Conservation (phyloP, 2,888 invertebrate species). For the Taphrorychus bicolor region DNA sequence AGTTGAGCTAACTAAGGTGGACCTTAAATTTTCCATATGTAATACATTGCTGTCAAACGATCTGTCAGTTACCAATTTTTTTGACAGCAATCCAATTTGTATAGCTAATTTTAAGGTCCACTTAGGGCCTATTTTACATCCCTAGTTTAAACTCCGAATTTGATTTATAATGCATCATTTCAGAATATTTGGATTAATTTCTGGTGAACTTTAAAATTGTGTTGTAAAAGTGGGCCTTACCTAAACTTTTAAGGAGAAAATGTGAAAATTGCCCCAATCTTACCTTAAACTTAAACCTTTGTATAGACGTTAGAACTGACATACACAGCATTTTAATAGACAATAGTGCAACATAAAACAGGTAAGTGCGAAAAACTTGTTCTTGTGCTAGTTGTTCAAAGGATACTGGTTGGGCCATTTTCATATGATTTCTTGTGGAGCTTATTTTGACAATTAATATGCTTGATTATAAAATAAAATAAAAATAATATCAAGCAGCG, state of each 20-base stretch:
- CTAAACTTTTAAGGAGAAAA: not conserved
- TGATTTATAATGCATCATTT: no score
- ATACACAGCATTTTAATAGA: slow-evolving; percentile 57
- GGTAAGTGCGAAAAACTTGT: slow-evolving; percentile 53
- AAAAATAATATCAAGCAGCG: not conserved
- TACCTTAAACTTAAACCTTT: slow-evolving; percentile 55
- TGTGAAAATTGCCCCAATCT: slow-evolving; percentile 25
- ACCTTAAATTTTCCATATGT: no score
- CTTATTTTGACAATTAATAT: not conserved
- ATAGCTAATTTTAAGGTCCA: no score
- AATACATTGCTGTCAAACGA: no score
- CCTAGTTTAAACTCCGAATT: no score
- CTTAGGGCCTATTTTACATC: no score
- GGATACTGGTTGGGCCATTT: slow-evolving; percentile 28
- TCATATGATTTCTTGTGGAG: not conserved
- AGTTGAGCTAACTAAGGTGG: no score
- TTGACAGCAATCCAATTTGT: no score
- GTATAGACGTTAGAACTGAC: slow-evolving; percentile 54
- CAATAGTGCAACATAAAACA: slow-evolving; percentile 55
- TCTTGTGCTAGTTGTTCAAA: slow-evolving; percentile 1
- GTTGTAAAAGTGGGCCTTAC: no score
- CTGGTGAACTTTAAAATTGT: no score
- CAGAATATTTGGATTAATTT: no score
- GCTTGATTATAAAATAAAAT: not conserved
- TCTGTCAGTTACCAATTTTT: no score